These are phyloP conservation scores for Limnephilus lunatus DNA, from an alignment of 2,888 invertebrate genomes.

Conservation along the genomic window DNA sequence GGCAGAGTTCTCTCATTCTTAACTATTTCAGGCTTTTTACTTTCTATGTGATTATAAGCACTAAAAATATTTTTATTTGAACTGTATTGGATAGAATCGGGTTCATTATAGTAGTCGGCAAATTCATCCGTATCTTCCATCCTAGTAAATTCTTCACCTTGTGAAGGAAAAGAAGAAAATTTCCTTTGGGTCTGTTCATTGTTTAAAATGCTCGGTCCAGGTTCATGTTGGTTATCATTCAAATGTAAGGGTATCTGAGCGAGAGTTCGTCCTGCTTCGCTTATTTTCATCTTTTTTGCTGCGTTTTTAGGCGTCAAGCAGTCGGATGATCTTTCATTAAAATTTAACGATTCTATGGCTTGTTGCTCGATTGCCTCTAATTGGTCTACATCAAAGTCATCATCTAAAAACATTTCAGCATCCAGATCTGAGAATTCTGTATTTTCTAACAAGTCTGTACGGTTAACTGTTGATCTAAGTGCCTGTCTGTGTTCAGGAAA, in stretches of 20 bases:
- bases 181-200: background rate
- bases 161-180: slow-evolving; percentile 20
- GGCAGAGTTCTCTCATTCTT: background rate
- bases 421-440: slow-evolving; percentile 31
- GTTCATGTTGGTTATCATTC: background rate
- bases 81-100: slow-evolving; percentile 67
- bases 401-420: slow-evolving; percentile 54
- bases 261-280: slow-evolving; percentile 66
- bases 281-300: slow-evolving; percentile 70
- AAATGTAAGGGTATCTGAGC: slow-evolving; percentile 9
- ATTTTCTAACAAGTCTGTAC: background rate
- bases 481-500: background rate
- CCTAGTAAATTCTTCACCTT: slow-evolving; percentile 71
- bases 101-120: slow-evolving; percentile 50
- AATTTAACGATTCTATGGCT: slow-evolving; percentile 52
- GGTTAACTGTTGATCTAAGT: background rate
- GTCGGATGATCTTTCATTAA: slow-evolving; percentile 68
- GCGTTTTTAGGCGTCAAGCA: slow-evolving; percentile 68
- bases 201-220: background rate
- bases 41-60: background rate
- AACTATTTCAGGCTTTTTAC: slow-evolving; percentile 52
- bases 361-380: slow-evolving; percentile 72
- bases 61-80: slow-evolving; percentile 30
- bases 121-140: slow-evolving; percentile 54
- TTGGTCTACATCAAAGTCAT: slow-evolving; percentile 71